A percentile compares a stretch with the other conserved stretches of the same genome.
These are phyloP conservation scores for Pygocentrus nattereri DNA, from an alignment of 2,797 vertebrate genomes.

Conservation along the genomic window DNA sequence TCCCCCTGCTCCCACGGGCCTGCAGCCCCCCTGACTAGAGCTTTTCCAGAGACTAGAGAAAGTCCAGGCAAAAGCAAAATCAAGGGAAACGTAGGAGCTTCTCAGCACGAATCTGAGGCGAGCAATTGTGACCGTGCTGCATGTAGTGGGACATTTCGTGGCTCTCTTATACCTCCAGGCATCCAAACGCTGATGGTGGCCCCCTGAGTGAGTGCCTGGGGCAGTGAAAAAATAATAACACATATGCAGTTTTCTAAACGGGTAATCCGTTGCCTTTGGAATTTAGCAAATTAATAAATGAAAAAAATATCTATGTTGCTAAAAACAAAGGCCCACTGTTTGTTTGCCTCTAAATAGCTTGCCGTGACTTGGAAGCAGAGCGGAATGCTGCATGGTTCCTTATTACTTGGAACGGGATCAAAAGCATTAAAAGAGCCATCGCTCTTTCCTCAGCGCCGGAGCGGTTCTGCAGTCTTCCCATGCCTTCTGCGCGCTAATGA, in stretches of 20 bases:
- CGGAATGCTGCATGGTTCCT: not conserved
- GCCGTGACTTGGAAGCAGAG: not conserved
- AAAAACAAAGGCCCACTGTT: not conserved
- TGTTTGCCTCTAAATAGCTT: constrained; percentile 4
- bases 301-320: not conserved
- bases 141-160: not conserved
- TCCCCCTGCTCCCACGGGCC: constrained; percentile 7
- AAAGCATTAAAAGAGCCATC: constrained; percentile 76
- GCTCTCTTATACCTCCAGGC: constrained; percentile 7
- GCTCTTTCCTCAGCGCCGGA: constrained; percentile 73
- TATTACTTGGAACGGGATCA: constrained; percentile 67
- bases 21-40: not conserved
- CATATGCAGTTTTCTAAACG: constrained; percentile 27
- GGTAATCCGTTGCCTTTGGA: constrained; percentile 34
- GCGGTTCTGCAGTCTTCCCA: constrained; percentile 72
- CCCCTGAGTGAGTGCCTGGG: constrained; percentile 34
- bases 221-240: constrained; percentile 51
- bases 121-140: constrained; percentile 31
- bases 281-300: constrained; percentile 45
- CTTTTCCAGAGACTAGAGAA: not conserved
- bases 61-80: constrained; percentile 7
- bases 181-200: not conserved
- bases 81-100: not conserved
- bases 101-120: not conserved
- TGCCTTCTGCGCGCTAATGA: constrained; percentile 75